These are phyloP conservation scores for Xestia c-nigrum DNA, from an alignment of 2,888 invertebrate species.

Conservation along the genomic window DNA sequence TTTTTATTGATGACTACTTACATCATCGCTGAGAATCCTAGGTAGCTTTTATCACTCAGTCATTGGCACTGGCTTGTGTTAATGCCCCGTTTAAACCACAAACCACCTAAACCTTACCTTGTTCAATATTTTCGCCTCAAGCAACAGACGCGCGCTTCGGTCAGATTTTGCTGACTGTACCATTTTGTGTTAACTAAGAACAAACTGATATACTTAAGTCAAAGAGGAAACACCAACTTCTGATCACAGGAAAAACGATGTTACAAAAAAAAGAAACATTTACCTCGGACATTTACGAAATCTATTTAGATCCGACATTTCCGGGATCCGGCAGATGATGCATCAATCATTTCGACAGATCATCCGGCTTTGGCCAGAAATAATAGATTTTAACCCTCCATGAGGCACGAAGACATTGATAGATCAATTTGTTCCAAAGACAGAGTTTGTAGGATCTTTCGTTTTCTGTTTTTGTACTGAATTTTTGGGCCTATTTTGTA, in stretches of 20 bases:
- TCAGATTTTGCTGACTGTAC: background rate
- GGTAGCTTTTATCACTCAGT: background rate
- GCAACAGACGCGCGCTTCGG: too few species aligned
- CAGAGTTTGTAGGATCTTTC: constrained; percentile 11
- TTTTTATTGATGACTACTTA: background rate
- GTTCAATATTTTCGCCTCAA: background rate
- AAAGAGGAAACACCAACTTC: background rate
- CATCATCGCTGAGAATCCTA: background rate
- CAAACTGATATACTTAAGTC: background rate
- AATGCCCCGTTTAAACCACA: background rate
- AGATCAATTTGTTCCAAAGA: constrained; percentile 67
- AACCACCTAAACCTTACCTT: background rate
- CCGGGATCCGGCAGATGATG: constrained; percentile 48
- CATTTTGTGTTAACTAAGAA: background rate
- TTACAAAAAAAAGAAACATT: constrained; percentile 5
- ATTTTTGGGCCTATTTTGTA: constrained; percentile 10
- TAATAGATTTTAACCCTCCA: constrained; percentile 72
- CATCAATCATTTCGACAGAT: constrained; percentile 73
- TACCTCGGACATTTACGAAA: constrained; percentile 27
- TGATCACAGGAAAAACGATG: constrained; percentile 3
- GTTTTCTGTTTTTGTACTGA: background rate
- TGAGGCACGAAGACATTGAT: constrained; percentile 60
- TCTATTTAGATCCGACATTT: constrained; percentile 30
- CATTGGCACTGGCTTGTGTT: background rate
- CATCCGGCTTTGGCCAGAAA: constrained; percentile 62